Evolutionary conservation across 2,113 vertebrate genomes (phyloP).

Genomic region (Orientallactaga bullata): DNA sequence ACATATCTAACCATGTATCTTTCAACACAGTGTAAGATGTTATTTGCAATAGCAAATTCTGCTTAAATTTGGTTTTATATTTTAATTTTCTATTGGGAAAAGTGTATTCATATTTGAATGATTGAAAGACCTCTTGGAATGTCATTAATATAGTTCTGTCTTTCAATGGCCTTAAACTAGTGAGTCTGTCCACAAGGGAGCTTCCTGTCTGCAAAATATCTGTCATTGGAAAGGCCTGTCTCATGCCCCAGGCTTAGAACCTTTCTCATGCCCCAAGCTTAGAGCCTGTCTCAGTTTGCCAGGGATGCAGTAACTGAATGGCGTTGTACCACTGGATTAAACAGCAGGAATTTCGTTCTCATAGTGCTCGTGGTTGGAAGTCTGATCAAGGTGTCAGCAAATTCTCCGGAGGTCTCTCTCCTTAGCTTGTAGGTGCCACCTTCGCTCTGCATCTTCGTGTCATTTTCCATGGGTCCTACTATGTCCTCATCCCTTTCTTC

Average conservation of each 20-base stretch:
- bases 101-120: neutral
- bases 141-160: neutral
- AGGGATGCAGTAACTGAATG: rapidly evolving
- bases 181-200: neutral
- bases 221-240: neutral
- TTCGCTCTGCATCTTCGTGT: rapidly evolving
- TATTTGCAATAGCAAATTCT: neutral
- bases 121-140: neutral
- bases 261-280: neutral
- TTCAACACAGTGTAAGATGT: neutral
- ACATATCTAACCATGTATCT: neutral
- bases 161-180: neutral
- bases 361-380: neutral
- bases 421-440: too few relatives aligned
- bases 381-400: too few relatives aligned
- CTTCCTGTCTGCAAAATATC: neutral
- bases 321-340: neutral
- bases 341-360: neutral
- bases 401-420: neutral
- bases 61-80: neutral
- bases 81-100: neutral
- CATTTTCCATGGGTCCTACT: neutral
- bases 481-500: neutral
- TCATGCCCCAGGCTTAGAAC: neutral
- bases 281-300: neutral